Evolutionary conservation across 2,888 invertebrate genomes (phyloP).

Genomic region (Zeuzera pyrina): DNA sequence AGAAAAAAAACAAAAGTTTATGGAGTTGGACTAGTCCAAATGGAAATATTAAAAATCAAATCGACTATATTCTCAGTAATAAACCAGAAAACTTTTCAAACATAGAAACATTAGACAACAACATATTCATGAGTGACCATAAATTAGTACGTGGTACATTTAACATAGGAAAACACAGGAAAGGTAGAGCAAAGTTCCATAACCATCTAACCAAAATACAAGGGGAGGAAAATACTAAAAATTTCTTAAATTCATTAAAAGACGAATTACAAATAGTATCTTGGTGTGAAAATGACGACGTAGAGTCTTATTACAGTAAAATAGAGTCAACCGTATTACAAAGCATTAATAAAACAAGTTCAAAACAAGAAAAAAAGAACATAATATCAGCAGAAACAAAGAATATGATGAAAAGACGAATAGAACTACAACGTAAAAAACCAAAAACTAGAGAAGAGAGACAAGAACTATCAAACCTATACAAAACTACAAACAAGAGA

Average conservation of each 20-base stretch:
- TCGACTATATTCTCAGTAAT: no score
- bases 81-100: no score
- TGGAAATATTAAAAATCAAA: no score
- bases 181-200: no score
- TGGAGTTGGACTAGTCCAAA: no score
- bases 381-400: not conserved
- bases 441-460: not conserved
- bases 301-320: not conserved
- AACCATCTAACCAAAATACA: no score
- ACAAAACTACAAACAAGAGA: not conserved
- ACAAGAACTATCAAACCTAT: not conserved
- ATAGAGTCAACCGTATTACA: not conserved
- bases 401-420: not conserved
- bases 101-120: no score
- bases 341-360: not conserved
- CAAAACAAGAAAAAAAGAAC: not conserved
- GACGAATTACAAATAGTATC: not conserved
- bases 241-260: not conserved
- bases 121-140: no score
- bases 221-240: no score
- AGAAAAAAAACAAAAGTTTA: no score
- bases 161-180: no score
- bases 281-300: not conserved
- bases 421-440: not conserved
- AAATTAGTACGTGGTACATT: no score